Conservation (phyloP, 2,888 invertebrate species). For the Pseudococcus jackbeardsleyi region DNA sequence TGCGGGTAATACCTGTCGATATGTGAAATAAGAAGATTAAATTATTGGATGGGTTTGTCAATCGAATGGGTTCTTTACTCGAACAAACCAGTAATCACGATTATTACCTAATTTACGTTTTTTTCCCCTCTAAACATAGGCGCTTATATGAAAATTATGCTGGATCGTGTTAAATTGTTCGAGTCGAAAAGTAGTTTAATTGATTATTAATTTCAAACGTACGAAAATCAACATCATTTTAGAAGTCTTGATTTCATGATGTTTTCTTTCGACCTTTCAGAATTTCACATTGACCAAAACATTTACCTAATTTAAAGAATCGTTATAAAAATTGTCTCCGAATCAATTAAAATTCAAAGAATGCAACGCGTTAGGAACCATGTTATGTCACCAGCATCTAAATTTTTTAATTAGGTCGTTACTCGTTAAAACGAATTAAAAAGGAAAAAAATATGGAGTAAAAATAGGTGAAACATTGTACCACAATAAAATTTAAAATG, state of each 20-base stretch:
- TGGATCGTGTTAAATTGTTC: background rate
- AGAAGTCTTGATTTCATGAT: too few species aligned
- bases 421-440: background rate
- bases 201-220: too few species aligned
- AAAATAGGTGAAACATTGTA: background rate
- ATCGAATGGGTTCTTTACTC: background rate
- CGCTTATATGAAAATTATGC: background rate
- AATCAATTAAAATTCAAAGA: too few species aligned
- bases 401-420: slow-evolving; percentile 11
- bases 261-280: too few species aligned
- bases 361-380: background rate
- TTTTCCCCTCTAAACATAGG: background rate
- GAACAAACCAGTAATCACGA: background rate
- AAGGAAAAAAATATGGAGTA: background rate
- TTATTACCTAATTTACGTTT: background rate
- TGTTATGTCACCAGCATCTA: background rate
- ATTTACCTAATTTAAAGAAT: too few species aligned
- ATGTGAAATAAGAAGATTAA: background rate
- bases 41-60: background rate
- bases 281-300: too few species aligned
- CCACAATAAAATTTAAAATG: background rate
- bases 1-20: background rate
- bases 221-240: background rate
- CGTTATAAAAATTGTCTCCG: too few species aligned
- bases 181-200: background rate